Base-by-base conservation (phyloP, 2,113 vertebrate species). In the Dascyllus trimaculatus region DNA sequence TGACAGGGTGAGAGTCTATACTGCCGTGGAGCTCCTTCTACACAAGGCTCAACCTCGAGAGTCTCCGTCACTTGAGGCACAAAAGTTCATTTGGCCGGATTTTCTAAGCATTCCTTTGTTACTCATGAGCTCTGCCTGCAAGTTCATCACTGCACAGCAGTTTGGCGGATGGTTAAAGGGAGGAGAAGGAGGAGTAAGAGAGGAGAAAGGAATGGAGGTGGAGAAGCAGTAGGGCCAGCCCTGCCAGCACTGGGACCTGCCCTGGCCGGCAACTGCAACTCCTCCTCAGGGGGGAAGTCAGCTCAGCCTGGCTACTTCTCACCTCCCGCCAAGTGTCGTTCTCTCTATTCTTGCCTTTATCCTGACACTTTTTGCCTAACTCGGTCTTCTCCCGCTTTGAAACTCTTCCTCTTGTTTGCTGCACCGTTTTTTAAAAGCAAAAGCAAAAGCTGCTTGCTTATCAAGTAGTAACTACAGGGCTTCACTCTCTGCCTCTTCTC, bases 71-170 rank as follows among this genome's bases (percentile, higher is more conserved):
- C 74, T 68, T 38, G 75, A 73, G 1, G 58, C 65, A 70, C 32
- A 84, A 11, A 78, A 84, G 78, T 84, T 75, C 67, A 80, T 77
- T 82, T 87, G 64, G 63, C 76, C 75, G 78, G 87, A 73, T 80
- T 89, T 81, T 48, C 2, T 57, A 53, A 77, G 82, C 87, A 82
- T 90, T 91, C 82, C 90, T 79, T 64, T 66, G 83, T 78, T 82
- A 86, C 77, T 89, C 82, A 76, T 79, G 53, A 87, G 78, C 69
- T 95, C 95, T 56, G 92, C 94, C 81, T 87, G 93, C 43, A 90
- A 85, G 90, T 93, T 95, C 97, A 96, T 96, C 81, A 91, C 88
- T 92, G 92, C 93, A 79, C 88, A 85, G 88, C 87, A 92, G 89
- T 80, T 79, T 73, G 69, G 71, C 67, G 72, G 80, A 82, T 59